A percentile compares a stretch with the other conserved stretches of the same genome.
Evolutionary conservation across 2,797 vertebrate species (phyloP).

Genomic region (Mus caroli): DNA sequence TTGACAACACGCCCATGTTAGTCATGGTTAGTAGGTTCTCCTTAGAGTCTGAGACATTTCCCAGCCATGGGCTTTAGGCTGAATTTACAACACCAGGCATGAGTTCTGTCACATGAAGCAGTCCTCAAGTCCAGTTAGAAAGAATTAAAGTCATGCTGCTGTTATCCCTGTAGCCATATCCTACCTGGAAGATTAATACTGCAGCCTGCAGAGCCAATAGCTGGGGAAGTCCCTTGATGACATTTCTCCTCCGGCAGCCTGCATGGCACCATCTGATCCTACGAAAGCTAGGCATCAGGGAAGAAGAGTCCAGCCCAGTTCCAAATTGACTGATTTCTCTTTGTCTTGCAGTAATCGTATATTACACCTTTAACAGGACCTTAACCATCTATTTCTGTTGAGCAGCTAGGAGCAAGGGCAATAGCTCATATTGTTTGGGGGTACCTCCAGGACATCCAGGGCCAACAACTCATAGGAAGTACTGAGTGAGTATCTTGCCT

Average conservation of each 20-base stretch:
- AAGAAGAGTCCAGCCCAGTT: neutral
- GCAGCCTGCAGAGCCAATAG: neutral
- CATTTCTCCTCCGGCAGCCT: neutral
- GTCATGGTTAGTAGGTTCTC: neutral
- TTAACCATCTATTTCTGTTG: neutral
- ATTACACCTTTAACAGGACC: neutral
- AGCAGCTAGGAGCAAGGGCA: neutral
- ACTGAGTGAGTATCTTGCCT: neutral
- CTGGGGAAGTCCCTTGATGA: neutral
- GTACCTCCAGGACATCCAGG: neutral
- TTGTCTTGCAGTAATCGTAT: neutral
- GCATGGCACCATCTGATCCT: neutral
- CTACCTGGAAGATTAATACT: neutral
- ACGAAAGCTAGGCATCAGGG: neutral
- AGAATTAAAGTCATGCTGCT: neutral
- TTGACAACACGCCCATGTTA: neutral
- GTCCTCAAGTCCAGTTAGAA: neutral
- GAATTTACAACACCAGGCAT: neutral
- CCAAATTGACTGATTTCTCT: neutral
- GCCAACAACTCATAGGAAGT: neutral
- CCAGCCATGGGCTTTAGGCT: neutral
- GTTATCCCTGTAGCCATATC: neutral
- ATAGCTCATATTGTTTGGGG: neutral
- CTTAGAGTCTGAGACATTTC: neutral
- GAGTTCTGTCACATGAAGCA: neutral